Conservation (phyloP, 2,797 vertebrate genomes). For the Gymnopithys bicolor region DNA sequence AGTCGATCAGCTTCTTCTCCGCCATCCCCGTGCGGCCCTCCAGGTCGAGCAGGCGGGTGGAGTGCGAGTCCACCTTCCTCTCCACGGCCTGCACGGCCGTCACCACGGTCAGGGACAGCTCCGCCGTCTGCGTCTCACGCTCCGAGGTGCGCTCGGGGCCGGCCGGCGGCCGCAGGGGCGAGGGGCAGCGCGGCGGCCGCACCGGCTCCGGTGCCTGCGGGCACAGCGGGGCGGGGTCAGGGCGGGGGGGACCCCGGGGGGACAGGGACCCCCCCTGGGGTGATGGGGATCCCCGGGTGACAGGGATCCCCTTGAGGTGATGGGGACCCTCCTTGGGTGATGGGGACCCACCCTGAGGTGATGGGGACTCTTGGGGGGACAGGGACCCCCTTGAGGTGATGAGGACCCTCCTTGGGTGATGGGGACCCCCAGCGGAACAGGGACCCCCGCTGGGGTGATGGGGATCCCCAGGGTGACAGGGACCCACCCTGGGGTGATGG, state of each 20-base stretch:
- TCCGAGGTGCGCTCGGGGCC: conserved; percentile 52
- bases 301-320: not conserved
- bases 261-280: not conserved
- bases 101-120: conserved; percentile 65
- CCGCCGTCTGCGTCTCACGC: conserved; percentile 58
- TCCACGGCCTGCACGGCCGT: conserved; percentile 64
- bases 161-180: not conserved
- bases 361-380: not conserved
- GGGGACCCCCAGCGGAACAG: not conserved
- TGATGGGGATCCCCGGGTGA: not conserved
- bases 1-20: conserved; percentile 68
- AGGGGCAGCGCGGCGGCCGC: not conserved
- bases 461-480: no score
- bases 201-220: conserved; percentile 26
- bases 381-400: no score
- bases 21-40: conserved; percentile 47
- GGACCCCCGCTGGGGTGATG: not conserved
- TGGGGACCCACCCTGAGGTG: not conserved
- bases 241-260: accelerated
- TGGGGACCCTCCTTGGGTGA: not conserved
- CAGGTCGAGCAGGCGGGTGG: conserved; percentile 53
- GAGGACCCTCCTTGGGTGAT: no score
- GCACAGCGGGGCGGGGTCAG: not conserved
- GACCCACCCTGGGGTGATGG: no score
- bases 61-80: conserved; percentile 64